These are phyloP conservation scores for Myotis myotis DNA, from an alignment of 2,797 vertebrate genomes.

Conservation along the genomic window DNA sequence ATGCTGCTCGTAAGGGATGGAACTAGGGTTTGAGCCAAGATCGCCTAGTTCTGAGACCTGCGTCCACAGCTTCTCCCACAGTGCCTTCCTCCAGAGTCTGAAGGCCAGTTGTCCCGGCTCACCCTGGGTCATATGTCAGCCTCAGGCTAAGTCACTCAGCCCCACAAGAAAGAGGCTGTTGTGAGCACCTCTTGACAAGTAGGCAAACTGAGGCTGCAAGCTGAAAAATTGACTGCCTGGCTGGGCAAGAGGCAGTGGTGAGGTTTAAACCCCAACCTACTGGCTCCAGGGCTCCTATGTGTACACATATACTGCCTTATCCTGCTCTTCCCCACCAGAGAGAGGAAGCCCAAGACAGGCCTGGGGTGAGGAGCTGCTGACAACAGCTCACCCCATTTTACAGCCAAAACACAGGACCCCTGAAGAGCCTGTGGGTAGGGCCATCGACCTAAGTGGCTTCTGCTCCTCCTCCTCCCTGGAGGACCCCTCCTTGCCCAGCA, in stretches of 20 bases:
- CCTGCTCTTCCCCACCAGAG: not conserved
- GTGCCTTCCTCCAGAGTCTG: not conserved
- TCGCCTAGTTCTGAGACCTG: not conserved
- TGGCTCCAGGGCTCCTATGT: not conserved
- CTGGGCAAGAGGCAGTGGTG: not conserved
- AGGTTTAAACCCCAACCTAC: not conserved
- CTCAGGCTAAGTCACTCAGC: not conserved
- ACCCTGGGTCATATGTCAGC: not conserved
- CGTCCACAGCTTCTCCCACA: not conserved
- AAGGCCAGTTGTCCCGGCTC: not conserved
- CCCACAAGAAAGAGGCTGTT: not conserved
- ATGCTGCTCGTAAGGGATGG: not conserved
- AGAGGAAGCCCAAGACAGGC: not conserved
- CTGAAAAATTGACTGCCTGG: not conserved
- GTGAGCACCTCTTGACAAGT: not conserved
- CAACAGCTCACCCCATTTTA: not conserved
- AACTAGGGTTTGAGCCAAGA: no score
- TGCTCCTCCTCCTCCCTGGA: not conserved
- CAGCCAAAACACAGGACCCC: not conserved
- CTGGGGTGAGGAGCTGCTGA: not conserved
- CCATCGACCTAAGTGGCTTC: not conserved
- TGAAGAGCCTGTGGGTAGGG: not conserved
- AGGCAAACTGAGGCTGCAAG: not conserved
- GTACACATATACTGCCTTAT: not conserved
- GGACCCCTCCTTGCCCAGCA: not conserved